Evolutionary conservation across 2,113 vertebrate genomes (phyloP).

Genomic region (Paradoxurus hermaphroditus): DNA sequence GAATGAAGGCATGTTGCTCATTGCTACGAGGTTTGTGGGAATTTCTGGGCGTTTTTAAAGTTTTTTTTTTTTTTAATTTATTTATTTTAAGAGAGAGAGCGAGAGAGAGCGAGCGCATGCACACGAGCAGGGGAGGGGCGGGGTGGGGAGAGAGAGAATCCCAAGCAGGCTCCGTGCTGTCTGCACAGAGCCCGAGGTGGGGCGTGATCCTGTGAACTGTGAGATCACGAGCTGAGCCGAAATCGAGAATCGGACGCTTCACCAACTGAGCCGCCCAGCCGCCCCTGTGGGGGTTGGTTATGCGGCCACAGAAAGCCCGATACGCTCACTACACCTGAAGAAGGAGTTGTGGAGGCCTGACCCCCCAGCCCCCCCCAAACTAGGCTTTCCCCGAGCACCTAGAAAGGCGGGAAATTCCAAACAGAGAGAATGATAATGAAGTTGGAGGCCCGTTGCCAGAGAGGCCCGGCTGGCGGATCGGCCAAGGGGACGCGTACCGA

Average conservation of each 20-base stretch:
- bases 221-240: no score
- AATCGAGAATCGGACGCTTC: no score
- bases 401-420: background rate
- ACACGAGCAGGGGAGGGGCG: no score
- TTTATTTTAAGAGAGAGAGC: no score
- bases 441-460: background rate
- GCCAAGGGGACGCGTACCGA: background rate
- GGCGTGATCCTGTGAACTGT: no score
- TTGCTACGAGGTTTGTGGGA: background rate
- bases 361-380: background rate
- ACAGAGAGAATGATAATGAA: background rate
- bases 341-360: background rate
- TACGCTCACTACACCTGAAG: fast-evolving
- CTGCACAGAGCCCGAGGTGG: no score
- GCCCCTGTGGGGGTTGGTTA: no score
- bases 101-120: no score
- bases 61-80: no score
- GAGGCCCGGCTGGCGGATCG: background rate
- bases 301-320: fast-evolving
- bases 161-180: no score
- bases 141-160: no score
- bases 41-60: background rate
- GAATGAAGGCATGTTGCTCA: fast-evolving
- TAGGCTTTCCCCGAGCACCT: background rate
- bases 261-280: no score